A percentile compares a stretch with the other conserved stretches of the same genome.
These are phyloP conservation scores for Ctenopoma kingsleyae DNA, from an alignment of 2,797 vertebrate genomes.

Conservation along the genomic window DNA sequence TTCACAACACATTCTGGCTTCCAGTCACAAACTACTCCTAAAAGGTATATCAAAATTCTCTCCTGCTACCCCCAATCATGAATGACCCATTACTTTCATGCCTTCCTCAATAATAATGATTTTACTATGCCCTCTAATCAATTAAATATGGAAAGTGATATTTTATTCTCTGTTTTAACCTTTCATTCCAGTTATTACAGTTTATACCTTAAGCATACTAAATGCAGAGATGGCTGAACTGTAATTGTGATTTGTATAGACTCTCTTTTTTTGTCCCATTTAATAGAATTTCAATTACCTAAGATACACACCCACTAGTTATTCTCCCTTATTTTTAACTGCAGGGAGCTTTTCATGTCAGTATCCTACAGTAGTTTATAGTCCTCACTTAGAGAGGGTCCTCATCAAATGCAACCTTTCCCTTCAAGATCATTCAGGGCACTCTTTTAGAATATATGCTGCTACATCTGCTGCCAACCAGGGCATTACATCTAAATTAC, in stretches of 20 bases:
- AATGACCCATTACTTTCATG: no score
- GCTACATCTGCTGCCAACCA: not conserved
- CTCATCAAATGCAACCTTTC: not conserved
- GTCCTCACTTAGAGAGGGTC: no score
- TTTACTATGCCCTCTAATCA: not conserved
- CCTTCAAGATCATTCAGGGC: not conserved
- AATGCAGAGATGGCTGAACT: not conserved
- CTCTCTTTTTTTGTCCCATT: not conserved
- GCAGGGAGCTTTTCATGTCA: not conserved
- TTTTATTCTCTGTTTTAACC: constrained; percentile 5
- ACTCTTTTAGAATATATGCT: no score
- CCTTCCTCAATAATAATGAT: not conserved
- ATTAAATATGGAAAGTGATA: not conserved
- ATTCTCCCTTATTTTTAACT: not conserved
- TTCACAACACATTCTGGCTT: no score
- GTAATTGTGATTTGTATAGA: not conserved
- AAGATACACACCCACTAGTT: not conserved
- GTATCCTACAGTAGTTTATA: not conserved
- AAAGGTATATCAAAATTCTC: no score
- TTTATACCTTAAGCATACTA: not conserved
- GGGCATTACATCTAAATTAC: not conserved
- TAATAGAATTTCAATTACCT: not conserved
- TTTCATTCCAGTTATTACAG: not conserved
- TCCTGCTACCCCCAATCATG: no score
- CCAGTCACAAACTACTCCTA: no score